A percentile compares a stretch with the other conserved stretches of the same genome.
Evolutionary conservation across 2,113 vertebrate species (phyloP).

Genomic region (Poecilia latipinna): DNA sequence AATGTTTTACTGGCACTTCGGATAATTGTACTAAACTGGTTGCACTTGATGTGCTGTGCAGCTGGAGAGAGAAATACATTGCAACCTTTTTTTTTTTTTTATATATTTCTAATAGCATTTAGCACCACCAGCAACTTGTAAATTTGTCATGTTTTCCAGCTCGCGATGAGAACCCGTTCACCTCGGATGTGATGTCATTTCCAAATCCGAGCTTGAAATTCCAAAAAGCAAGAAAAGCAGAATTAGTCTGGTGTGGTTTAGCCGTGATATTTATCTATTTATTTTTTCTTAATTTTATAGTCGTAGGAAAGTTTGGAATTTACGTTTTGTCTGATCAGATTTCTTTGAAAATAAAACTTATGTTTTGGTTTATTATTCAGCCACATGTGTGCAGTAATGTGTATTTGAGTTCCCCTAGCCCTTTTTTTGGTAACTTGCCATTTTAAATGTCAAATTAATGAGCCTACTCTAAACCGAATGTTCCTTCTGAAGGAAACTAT

Average conservation of each 20-base stretch:
- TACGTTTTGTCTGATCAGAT: background rate
- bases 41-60: background rate
- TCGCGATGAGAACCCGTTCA: background rate
- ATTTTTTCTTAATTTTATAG: background rate
- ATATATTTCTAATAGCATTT: background rate
- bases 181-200: background rate
- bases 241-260: background rate
- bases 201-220: background rate
- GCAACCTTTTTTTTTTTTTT: too few species aligned
- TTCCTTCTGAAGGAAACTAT: conserved; percentile 78
- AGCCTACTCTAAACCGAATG: conserved; percentile 65
- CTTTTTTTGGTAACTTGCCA: conserved; percentile 18
- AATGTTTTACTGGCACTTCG: too few species aligned
- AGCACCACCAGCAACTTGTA: background rate
- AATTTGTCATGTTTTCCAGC: background rate
- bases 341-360: background rate
- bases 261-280: background rate
- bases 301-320: background rate
- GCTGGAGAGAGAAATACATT: too few species aligned
- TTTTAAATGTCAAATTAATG: conserved; percentile 74
- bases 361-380: too few species aligned
- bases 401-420: background rate
- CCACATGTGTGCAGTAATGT: background rate
- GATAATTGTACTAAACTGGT: too few species aligned
- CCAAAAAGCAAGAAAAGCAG: background rate